Evolutionary conservation across 2,113 vertebrate genomes (phyloP).

Genomic region (Sminthopsis crassicaudata): DNA sequence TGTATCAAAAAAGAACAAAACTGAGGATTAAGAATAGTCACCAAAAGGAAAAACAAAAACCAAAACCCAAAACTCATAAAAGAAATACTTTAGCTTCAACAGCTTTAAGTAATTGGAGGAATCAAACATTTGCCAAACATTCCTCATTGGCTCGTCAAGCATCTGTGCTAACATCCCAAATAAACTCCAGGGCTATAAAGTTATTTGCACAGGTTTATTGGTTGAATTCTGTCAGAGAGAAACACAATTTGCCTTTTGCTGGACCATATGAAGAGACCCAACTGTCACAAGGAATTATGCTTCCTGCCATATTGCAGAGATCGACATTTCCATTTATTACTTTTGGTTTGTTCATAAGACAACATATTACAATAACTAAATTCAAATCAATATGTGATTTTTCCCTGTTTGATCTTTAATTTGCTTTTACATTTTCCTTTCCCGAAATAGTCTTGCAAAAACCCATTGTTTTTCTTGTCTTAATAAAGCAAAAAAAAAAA

Average conservation of each 20-base stretch:
- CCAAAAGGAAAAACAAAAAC: background rate
- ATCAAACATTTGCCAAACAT: constrained; percentile 64
- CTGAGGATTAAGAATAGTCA: constrained; percentile 48
- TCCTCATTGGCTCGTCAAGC: constrained; percentile 73
- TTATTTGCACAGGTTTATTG: constrained; percentile 75
- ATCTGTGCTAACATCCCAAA: constrained; percentile 71
- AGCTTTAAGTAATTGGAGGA: constrained; percentile 66
- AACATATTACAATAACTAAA: background rate
- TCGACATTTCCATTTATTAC: background rate
- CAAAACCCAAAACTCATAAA: constrained; percentile 4
- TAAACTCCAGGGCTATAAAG: constrained; percentile 65
- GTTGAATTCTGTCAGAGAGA: constrained; percentile 47
- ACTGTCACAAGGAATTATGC: rapidly evolving
- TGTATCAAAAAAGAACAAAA: background rate
- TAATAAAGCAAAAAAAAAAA: constrained; percentile 45
- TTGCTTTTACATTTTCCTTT: constrained; percentile 19
- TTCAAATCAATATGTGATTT: background rate
- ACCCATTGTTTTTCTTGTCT: constrained; percentile 33
- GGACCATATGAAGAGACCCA: background rate
- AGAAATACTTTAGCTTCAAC: constrained; percentile 71
- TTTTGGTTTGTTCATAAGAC: background rate
- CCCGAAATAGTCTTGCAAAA: background rate
- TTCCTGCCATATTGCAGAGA: background rate
- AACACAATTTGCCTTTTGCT: constrained; percentile 44
- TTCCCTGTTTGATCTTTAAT: background rate